Evolutionary conservation across 1,140 invertebrate species (phyloP).

Genomic region (Pantala flavescens): DNA sequence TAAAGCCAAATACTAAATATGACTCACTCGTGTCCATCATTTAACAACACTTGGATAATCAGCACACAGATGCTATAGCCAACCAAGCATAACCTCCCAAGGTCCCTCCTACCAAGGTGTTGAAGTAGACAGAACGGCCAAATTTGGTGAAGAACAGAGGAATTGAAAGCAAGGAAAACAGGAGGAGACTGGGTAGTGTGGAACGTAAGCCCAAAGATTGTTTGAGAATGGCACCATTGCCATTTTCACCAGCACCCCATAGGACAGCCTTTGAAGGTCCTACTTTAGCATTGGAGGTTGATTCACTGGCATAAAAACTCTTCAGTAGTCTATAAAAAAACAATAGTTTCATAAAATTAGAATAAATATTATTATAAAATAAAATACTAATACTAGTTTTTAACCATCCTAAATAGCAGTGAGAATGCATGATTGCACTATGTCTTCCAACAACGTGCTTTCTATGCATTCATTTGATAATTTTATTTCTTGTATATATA

Average conservation of each 20-base stretch:
- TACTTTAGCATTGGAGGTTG: background rate
- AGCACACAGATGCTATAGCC: slow-evolving; percentile 11
- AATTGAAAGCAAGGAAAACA: background rate
- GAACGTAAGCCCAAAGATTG: background rate
- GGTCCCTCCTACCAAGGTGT: slow-evolving; percentile 1
- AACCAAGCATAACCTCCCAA: slow-evolving; percentile 10
- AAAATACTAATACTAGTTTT: no score
- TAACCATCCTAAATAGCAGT: no score
- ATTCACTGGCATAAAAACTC: background rate
- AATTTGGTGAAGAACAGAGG: slow-evolving; percentile 7
- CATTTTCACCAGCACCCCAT: background rate
- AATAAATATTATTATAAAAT: no score
- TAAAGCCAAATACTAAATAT: background rate
- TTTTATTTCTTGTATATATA: no score
- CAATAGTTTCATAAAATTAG: no score
- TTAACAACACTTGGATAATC: background rate
- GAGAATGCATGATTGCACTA: no score
- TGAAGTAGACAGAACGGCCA: slow-evolving; percentile 11
- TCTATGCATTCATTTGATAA: no score
- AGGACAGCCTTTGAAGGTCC: background rate
- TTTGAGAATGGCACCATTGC: background rate
- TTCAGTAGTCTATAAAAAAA: background rate
- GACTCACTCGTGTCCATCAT: background rate
- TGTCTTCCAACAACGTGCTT: no score
- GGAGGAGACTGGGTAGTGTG: background rate